Base-by-base conservation (phyloP, 2,113 vertebrate species). In the Notothenia rossii region DNA sequence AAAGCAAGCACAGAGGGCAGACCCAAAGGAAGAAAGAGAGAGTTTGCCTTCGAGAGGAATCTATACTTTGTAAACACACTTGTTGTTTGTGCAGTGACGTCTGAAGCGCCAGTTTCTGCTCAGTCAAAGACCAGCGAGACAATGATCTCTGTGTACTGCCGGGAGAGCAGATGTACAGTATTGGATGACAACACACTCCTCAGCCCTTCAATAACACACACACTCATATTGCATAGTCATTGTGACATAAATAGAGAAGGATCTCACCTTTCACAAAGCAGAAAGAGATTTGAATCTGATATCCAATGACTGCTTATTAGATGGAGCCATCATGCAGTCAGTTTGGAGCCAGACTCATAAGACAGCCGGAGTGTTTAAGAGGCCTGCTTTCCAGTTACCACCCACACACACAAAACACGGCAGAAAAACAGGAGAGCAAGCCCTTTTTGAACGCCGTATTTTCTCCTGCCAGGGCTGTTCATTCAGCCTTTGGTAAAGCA, bases 261-360 rank as follows among this genome's bases (percentile, higher is more conserved):
- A 72, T 88, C 88, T 93, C 81, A 18, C 83, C 84, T 93, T 92
- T 88, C 89, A 85, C 86, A 45, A 79, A 88, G 82, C 71, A 78
- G 50, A 75, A 55, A 73, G 71, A 56, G 76, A 81, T 86, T 40
- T 59, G 72, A 89, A 86, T 88, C 67, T 65, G 86, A 88, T 91
- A 89, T 85, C 84, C 75, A 55, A 88, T 83, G 82, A 81, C 82
- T 75, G 84, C 83, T 91, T 87, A 92, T 92, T 92, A 92, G 82
- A 91, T 88, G 75, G 77, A 83, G 72, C 78, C 73, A 76, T 82
- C 74, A 59, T 75, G 59, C 80, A 76, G 82, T 85, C 90, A 74
- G 86, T 82, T 81, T 79, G 92, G 89, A 92, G 90, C 87, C 90
- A 84, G 86, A 75, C 82, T 84, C 85, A 62, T 67, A 78, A 80